Evolutionary conservation across 2,888 invertebrate genomes (phyloP), one percentile per base, ranked within the genome.

Genomic region (Ceramica pisi): DNA sequence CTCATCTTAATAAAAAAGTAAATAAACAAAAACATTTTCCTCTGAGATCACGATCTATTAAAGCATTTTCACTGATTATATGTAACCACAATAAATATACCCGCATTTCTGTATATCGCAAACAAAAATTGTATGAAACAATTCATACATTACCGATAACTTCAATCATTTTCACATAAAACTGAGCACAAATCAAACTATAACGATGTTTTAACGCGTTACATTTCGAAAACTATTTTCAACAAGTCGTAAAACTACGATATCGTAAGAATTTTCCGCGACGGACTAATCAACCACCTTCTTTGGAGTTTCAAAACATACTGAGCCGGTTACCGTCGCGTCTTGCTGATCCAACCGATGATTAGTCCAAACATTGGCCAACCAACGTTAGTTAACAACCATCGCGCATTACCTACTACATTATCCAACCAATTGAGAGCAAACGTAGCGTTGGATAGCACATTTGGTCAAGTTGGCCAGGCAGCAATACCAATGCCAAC

Each of bases 121-220:
- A 57, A 55, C 44, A 56, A n/a, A 44, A 64, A 55, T 7, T 57
- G 9, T 62, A 74, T 48, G 2, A 80, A 81, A 77, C 10, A 78
- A 50, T 46, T 67, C 61, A 35, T 57, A 84, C 69, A 63, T 82
- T 82, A 89, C 89, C 89, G 57, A 89, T 86, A 61, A 78, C 77
- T 71, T 83, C 89, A 75, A 89, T 87, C 90, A 90, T 90, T 79
- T 74, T 85, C 62, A 76, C 77, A 61, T 67, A 51, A 78, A 66
- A 81, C 71, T 61, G 57, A 63, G 71, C 78, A 72, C 76, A 82
- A 82, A 67, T 60, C 59, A 67, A 74, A 77, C 70, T 56, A 8
- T 50, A 59, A 59, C 46, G 56, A 78, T 46, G 46, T 66, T 56
- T 56, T 53, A 65, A 73, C 75, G 66, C 64, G 44, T 76, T 76